Base-by-base conservation (phyloP, 1,140 invertebrate species). In the Drosophila pruinosa region DNA sequence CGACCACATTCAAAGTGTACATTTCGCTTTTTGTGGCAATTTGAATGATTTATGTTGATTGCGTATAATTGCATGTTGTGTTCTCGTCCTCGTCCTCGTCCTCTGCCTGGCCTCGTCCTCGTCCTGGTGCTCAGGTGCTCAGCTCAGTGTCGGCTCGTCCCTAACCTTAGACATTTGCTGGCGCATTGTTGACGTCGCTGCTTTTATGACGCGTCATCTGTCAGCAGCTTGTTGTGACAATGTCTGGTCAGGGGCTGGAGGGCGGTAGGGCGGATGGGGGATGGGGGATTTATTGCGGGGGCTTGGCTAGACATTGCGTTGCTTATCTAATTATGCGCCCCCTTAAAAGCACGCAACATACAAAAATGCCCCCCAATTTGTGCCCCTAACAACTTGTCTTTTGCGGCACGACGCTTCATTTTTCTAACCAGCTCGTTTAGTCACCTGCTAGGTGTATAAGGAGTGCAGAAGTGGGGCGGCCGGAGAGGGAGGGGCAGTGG, bases 1-100 rank as follows among this genome's bases (percentile, higher is more conserved):
- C 61, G 61, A 64, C 68, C 68, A 56, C 62, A 65, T 65, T 58
- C 62, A 54, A 43, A 65, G 69, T 58, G 62, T 72, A 72, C 62
- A 72, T 72, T 72, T 67, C 59, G 50, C 57, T 58, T 70, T 57
- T 53, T 72, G 61, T 43, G 80, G 81, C 80, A 85, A 85, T 86
- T 85, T 85, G 81, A 85, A 85, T 85, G 80, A 85, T 85, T 85
- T 85, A 85, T 85, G 80, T 85, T 85, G 80, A 85, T 85, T 85
- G 80, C 80, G 80, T 85, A 86, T 85, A 85, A 85, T 85, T 85
- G 80, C 81, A 85, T 86, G 80, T 85, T 83, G 72, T 76, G 67
- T 79, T 53, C 76, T 64, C 52, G 17, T 36, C 22, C 15, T 12
- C 22, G n/a, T n/a, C 1, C 22, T 0, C 31, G 1, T 4, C 4